A percentile compares a stretch with the other conserved stretches of the same genome.
These are phyloP conservation scores for Styela plicata DNA, from an alignment of 23 tunicate genomes.

Conservation along the genomic window DNA sequence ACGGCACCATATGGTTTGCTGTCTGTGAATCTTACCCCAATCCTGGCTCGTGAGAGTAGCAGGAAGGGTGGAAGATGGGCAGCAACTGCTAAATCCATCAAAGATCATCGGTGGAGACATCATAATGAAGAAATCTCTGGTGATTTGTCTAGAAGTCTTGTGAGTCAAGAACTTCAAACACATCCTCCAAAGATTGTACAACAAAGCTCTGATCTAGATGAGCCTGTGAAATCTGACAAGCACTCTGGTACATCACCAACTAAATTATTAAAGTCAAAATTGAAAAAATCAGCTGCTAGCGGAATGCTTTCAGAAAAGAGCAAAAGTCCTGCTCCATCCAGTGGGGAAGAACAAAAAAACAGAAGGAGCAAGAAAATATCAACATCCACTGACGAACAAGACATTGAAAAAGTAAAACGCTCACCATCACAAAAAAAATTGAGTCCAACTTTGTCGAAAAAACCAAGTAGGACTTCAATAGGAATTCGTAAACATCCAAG, in stretches of 20 bases:
- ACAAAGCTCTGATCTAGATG: background rate
- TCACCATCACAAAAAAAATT: conserved; percentile 11
- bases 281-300: conserved; percentile 34
- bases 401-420: background rate
- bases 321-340: conserved; percentile 16
- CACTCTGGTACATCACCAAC: conserved; percentile 53
- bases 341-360: conserved; percentile 28
- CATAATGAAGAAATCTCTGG: conserved; percentile 84
- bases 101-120: conserved; percentile 72
- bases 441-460: background rate
- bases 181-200: background rate
- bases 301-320: conserved; percentile 35
- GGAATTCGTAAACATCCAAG: conserved; percentile 7
- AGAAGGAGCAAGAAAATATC: background rate
- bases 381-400: background rate
- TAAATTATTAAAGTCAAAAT: conserved; percentile 42
- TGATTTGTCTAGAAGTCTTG: conserved; percentile 62
- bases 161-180: conserved; percentile 20
- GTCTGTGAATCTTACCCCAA: conserved; percentile 38
- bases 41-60: conserved; percentile 44
- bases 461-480: conserved; percentile 1
- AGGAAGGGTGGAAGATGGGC: conserved; percentile 32
- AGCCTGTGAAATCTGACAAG: conserved; percentile 30
- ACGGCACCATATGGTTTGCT: conserved; percentile 44
- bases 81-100: conserved; percentile 75